phyloP scores from a whole-genome alignment of 2,113 vertebrate species.

The Kryptolebias marmoratus region DNA sequence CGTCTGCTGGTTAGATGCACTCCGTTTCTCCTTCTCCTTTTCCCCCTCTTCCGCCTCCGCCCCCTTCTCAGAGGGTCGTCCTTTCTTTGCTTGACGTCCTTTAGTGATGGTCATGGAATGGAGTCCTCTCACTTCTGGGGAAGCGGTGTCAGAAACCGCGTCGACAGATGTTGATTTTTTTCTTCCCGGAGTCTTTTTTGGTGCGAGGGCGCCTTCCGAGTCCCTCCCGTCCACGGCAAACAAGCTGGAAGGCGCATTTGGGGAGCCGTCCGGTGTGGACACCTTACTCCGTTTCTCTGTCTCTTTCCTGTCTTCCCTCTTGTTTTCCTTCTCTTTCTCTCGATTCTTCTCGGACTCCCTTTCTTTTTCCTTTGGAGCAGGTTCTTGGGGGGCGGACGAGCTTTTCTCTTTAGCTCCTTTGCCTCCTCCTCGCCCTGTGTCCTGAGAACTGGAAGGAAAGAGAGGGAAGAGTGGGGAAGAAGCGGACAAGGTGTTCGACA shows the following conservation, averaged over 20 bases:
- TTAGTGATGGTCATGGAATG: conserved; percentile 80
- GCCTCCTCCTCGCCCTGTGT: conserved; percentile 67
- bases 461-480: conserved; percentile 81
- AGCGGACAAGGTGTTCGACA: conserved; percentile 82
- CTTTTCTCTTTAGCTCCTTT: conserved; percentile 82
- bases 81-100: conserved; percentile 90
- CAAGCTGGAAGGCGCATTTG: conserved; percentile 64
- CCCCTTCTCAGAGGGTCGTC: conserved; percentile 79
- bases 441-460: conserved; percentile 81
- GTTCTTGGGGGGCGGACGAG: conserved; percentile 77
- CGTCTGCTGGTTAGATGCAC: conserved; percentile 74
- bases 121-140: conserved; percentile 70
- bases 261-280: conserved; percentile 67
- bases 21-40: conserved; percentile 84
- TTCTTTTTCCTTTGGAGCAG: conserved; percentile 86
- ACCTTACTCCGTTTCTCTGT: conserved; percentile 74
- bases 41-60: conserved; percentile 85
- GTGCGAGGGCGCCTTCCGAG: conserved; percentile 68
- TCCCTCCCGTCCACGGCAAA: conserved; percentile 76
- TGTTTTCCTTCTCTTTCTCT: conserved; percentile 93
- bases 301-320: conserved; percentile 90
- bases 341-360: conserved; percentile 85
- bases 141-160: conserved; percentile 64
- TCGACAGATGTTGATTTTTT: conserved; percentile 85
- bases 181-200: conserved; percentile 82